Percentiles rank a stretch among this genome's conserved stretches.
Evolutionary conservation across 92 coral and sea anemone species (phyloP).

Genomic region (Heteractis magnifica): DNA sequence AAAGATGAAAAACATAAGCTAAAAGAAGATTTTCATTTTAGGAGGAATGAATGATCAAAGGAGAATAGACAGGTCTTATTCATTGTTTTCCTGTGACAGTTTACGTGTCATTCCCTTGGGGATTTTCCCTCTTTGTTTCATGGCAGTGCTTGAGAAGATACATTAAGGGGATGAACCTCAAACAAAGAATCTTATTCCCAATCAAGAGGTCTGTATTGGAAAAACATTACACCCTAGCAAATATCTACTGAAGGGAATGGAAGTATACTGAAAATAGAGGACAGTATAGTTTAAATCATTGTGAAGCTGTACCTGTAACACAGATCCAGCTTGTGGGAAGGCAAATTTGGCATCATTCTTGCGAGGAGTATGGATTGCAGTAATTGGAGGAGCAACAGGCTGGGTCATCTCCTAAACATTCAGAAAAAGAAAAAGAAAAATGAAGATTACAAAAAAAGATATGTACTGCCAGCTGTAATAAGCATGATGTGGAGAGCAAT

Average conservation of each 20-base stretch:
- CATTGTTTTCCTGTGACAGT: too few species aligned
- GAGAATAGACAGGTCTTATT: too few species aligned
- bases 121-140: too few species aligned
- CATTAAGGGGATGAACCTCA: too few species aligned
- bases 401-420: conserved; percentile 87
- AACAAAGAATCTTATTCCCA: too few species aligned
- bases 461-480: neutral
- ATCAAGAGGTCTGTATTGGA: neutral
- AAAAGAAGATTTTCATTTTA: neutral
- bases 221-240: neutral
- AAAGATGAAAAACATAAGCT: neutral
- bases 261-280: neutral
- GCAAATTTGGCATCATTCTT: conserved; percentile 69
- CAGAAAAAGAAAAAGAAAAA: neutral
- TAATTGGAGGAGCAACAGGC: conserved; percentile 84
- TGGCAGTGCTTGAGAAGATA: too few species aligned
- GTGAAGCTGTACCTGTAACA: conserved; percentile 30
- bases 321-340: conserved; percentile 53
- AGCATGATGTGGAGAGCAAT: neutral
- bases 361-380: conserved; percentile 91
- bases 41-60: too few species aligned
- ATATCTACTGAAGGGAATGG: neutral
- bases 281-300: neutral
- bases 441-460: neutral
- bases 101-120: too few species aligned